Evolutionary conservation across 2,113 vertebrate genomes (phyloP), one percentile per base, ranked within the genome.

Genomic region (Pterocles burchelli): DNA sequence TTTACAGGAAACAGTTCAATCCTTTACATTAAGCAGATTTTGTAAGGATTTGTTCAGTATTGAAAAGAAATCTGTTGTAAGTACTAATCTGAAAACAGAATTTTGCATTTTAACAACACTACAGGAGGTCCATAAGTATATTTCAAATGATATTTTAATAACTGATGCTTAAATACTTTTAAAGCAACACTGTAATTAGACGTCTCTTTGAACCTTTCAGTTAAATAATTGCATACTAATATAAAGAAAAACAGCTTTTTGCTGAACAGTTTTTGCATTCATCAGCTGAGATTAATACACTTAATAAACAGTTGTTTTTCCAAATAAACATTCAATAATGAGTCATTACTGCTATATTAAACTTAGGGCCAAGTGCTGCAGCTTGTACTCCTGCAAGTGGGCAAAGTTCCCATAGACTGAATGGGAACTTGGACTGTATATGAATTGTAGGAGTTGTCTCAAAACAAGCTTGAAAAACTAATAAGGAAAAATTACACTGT

Each of bases 131-230:
- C 58, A 70, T 92, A 94, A 93, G 61, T 70, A 46, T 83, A 67
- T 96, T 95, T 96, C 68, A 95, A 95, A 96, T 87, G 34, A 62
- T 88, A 70, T 92, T 95, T 95, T 95, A 95, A 79, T 93, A 95
- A 89, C n/a, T 34, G 17, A 83, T 85, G n/a, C 83, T 92, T 96
- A 92, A 94, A 82, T 80, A 93, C 93, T 88, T 95, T 76, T 95
- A 93, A 92, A 93, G 79, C 46, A 93, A 82, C 52, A 46, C 74
- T 66, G 41, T 91, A 95, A 96, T 96, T 91, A 94, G 74, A 94
- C 70, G 86, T 91, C 58, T 90, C 89, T 91, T 89, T 94, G 89
- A 95, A 95, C 88, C 76, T 95, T 96, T 66, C 95, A 89, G 79
- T 90, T 89, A 87, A 93, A 87, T 85, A 95, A 90, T 87, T 89